Conservation (phyloP, 2,888 invertebrate genomes). For the Cephonodes hylas region DNA sequence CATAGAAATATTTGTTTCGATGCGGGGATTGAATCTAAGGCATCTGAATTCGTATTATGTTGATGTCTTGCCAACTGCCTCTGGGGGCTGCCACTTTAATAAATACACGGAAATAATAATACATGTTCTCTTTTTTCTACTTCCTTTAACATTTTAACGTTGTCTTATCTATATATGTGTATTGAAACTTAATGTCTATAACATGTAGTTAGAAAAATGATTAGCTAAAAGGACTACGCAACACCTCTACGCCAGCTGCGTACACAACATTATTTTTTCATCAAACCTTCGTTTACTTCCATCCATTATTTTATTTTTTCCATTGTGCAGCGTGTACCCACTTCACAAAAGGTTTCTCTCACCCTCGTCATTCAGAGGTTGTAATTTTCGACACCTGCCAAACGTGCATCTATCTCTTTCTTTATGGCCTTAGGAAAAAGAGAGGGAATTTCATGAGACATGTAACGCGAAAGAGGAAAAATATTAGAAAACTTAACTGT, state of each 20-base stretch:
- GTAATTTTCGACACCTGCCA: conserved; percentile 20
- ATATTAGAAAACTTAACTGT: not conserved
- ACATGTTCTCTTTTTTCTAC: too few species aligned
- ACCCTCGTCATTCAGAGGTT: conserved; percentile 17
- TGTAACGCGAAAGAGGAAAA: not conserved
- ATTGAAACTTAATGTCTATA: not conserved
- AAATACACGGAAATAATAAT: too few species aligned
- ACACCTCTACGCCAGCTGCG: not conserved
- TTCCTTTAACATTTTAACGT: too few species aligned
- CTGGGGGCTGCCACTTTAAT: too few species aligned
- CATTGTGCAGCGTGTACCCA: conserved; percentile 5
- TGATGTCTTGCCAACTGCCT: too few species aligned
- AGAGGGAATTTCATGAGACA: not conserved
- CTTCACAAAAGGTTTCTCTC: conserved; percentile 14
- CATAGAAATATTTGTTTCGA: too few species aligned
- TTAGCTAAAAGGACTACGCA: not conserved
- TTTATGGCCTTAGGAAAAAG: not conserved
- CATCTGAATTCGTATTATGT: too few species aligned
- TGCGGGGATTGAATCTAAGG: too few species aligned
- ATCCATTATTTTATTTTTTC: conserved; percentile 15
- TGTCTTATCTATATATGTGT: not conserved
- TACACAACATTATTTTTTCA: not conserved
- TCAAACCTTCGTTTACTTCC: not conserved
- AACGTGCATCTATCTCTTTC: conserved; percentile 10
- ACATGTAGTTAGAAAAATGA: not conserved